These are phyloP conservation scores for Chymomyza caudatula DNA, from an alignment of 2,888 invertebrate genomes.

Conservation along the genomic window DNA sequence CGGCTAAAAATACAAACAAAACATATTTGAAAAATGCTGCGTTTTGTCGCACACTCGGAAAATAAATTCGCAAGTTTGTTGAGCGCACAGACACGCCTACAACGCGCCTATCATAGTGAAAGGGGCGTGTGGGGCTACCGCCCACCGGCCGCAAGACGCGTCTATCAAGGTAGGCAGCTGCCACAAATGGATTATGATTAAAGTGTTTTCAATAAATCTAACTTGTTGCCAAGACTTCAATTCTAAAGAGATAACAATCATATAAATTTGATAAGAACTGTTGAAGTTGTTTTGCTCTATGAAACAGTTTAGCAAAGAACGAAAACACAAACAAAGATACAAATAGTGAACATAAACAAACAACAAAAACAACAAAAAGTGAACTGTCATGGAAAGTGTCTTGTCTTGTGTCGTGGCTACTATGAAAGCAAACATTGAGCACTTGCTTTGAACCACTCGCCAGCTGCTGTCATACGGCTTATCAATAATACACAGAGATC, in stretches of 20 bases:
- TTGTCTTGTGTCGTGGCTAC: background rate
- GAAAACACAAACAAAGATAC: slow-evolving; percentile 21
- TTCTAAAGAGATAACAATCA: slow-evolving; percentile 54
- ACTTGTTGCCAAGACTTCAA: slow-evolving; percentile 31
- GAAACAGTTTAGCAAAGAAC: slow-evolving; percentile 2
- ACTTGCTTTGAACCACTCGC: background rate
- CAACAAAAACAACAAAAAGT: slow-evolving; percentile 9
- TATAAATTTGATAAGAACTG: slow-evolving; percentile 44
- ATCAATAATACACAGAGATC: background rate
- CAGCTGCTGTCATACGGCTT: background rate
- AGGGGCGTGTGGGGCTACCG: slow-evolving; percentile 76
- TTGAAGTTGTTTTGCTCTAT: background rate
- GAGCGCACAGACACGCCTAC: slow-evolving; percentile 30
- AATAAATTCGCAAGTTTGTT: slow-evolving; percentile 25
- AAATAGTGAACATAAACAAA: slow-evolving; percentile 21
- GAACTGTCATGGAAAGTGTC: slow-evolving; percentile 1
- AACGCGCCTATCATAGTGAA: slow-evolving; percentile 72
- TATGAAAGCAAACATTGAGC: slow-evolving; percentile 5
- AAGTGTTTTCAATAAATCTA: background rate
- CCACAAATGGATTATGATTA: background rate
- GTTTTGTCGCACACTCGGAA: slow-evolving; percentile 37
- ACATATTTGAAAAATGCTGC: slow-evolving; percentile 41
- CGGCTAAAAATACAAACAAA: slow-evolving; percentile 1
- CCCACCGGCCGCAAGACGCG: slow-evolving; percentile 54
- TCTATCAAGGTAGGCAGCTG: slow-evolving; percentile 69